Evolutionary conservation across 2,888 invertebrate genomes (phyloP), one percentile per base, ranked within the genome.

Genomic region (Sphecodes monilicornis): DNA sequence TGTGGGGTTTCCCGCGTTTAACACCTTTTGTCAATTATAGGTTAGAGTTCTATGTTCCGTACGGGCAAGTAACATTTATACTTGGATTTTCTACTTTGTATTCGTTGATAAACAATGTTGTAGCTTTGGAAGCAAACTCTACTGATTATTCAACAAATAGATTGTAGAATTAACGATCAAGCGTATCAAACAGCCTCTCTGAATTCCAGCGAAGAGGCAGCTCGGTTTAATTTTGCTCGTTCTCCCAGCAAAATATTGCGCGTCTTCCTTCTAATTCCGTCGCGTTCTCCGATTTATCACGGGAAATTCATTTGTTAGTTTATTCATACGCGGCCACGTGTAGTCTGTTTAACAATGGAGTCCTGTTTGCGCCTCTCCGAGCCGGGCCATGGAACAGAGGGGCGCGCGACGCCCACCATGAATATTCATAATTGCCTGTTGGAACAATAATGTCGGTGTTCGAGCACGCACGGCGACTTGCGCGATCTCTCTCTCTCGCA

Each of bases 361-460:
- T 29, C 29, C 16, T 29, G 60, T 60, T 60, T 29, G 60, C 60
- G 60, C 29, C 60, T 4, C 16, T 16, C 29, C 11, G 60, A 26
- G 26, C 60, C 60, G 60, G 16, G 16, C 16, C 60, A 16, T 26
- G 60, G 60, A 29, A 60, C 60, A 29, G 29, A 54, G 54, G n/a
- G 54, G n/a, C 54, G 54, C n/a, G 29, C 60, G 6, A 54, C 54
- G n/a, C 54, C 54, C 54, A 54, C 26, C 29, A 60, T 60, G 60
- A 60, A 60, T 60, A 60, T 60, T 60, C 60, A 60, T 60, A 60
- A 60, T 60, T 60, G 60, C 60, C 60, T 60, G 60, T 60, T 60
- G 29, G 60, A 60, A 60, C 60, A 60, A 60, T 60, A 60, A 60
- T 60, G 60, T 26, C 60, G 60, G 60, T 60, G 60, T 60, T 60